Conservation (phyloP, 2,113 vertebrate species). For the Cynopterus brachyotis region DNA sequence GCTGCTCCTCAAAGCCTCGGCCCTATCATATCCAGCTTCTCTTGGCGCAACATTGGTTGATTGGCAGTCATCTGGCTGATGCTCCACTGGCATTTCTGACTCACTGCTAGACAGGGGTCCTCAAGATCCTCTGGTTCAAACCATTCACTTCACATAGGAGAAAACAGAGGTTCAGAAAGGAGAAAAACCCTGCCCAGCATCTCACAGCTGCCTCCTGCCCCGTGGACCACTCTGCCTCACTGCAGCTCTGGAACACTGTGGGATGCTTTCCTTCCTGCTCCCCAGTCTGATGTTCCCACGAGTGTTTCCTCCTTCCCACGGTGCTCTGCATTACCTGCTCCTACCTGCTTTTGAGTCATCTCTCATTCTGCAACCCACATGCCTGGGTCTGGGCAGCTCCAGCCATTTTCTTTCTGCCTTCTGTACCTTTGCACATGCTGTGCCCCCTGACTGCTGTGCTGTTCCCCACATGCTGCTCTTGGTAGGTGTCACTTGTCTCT, state of each 20-base stretch:
- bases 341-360: not conserved
- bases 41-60: not conserved
- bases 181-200: not conserved
- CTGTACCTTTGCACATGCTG: not conserved
- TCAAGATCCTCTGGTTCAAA: not conserved
- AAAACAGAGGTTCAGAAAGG: not conserved
- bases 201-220: not conserved
- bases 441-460: not conserved
- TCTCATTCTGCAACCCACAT: not conserved
- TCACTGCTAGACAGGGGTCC: not conserved
- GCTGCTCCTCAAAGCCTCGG: no score
- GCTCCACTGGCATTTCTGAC: not conserved
- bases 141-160: not conserved
- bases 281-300: fast-evolving
- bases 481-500: not conserved
- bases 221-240: not conserved
- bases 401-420: not conserved
- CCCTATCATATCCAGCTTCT: not conserved
- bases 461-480: not conserved
- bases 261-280: not conserved
- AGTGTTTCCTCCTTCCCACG: not conserved
- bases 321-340: no score
- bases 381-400: not conserved
- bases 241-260: not conserved
- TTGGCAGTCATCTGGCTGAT: not conserved